Percentiles rank a stretch among this genome's conserved stretches.
These are phyloP conservation scores for Campoletis sonorensis DNA, from an alignment of 1,140 invertebrate species.

Conservation along the genomic window DNA sequence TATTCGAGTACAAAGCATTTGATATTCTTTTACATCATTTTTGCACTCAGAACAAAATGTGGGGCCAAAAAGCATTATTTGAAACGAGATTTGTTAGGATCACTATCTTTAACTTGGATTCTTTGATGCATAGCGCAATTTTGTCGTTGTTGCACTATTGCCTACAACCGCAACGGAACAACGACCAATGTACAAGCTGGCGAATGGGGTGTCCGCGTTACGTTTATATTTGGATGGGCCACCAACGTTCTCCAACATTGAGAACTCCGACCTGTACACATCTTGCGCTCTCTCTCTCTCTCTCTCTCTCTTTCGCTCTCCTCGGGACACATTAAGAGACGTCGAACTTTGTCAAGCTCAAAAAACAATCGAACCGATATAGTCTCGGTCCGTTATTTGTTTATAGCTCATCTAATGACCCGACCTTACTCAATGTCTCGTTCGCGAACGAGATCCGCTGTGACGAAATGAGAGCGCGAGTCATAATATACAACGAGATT, in stretches of 20 bases:
- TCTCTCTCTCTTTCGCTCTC: background rate
- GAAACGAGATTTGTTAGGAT: too few relatives aligned
- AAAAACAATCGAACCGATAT: background rate
- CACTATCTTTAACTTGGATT: too few relatives aligned
- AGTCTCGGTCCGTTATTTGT: slow-evolving; percentile 2
- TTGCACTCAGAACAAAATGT: too few relatives aligned
- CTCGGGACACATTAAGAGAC: background rate
- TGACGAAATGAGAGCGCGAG: slow-evolving; percentile 26
- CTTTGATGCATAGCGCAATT: background rate
- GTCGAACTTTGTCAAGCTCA: slow-evolving; percentile 19
- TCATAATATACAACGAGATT: background rate
- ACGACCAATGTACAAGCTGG: background rate
- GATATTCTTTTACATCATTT: too few relatives aligned
- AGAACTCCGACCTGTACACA: background rate
- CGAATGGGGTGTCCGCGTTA: slow-evolving; percentile 26
- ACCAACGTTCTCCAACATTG: slow-evolving; percentile 8
- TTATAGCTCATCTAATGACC: slow-evolving; percentile 41
- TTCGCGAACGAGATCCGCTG: background rate
- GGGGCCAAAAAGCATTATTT: too few relatives aligned
- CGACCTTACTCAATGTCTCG: slow-evolving; percentile 47
- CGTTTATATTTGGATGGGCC: slow-evolving; percentile 34
- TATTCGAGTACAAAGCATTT: too few relatives aligned
- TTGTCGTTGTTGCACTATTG: background rate
- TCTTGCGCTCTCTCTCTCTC: background rate
- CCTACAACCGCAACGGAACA: background rate